Conservation (phyloP, 30 jellyfish, hydroid and myxozoan species). For the Clytia hemisphaerica region DNA sequence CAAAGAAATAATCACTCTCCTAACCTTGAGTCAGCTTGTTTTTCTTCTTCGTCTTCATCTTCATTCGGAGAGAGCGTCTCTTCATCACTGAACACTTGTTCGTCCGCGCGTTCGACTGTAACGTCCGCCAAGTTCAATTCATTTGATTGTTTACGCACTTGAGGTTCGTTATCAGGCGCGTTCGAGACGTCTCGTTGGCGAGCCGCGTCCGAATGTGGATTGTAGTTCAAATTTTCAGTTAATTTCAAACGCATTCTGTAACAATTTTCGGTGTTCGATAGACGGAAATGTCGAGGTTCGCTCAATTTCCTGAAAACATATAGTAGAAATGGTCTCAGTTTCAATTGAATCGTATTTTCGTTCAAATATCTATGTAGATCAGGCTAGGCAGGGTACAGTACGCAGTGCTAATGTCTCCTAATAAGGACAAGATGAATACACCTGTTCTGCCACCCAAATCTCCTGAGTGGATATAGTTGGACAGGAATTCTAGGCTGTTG, state of each 20-base stretch:
- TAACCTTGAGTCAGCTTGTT: conserved; percentile 16
- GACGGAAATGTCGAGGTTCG: conserved; percentile 46
- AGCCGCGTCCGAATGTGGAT: conserved; percentile 67
- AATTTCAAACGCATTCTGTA: conserved; percentile 87
- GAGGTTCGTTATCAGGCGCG: conserved; percentile 6
- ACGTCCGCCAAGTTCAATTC: conserved; percentile 26
- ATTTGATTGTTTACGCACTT: background rate
- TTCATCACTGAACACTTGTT: conserved; percentile 34
- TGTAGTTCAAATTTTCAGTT: conserved; percentile 39
- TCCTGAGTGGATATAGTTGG: no score
- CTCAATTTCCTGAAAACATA: conserved; percentile 28
- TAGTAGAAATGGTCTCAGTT: no score
- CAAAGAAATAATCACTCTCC: no score
- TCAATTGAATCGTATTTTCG: no score
- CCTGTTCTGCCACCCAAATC: no score
- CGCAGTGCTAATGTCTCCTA: no score
- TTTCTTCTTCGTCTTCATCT: conserved; percentile 68
- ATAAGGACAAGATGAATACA: no score
- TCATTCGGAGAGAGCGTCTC: conserved; percentile 39
- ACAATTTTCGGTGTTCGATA: conserved; percentile 74
- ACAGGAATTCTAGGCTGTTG: no score
- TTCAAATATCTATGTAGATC: no score
- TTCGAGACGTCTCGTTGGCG: conserved; percentile 13
- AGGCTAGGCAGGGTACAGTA: no score
- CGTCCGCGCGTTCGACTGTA: conserved; percentile 22